Base-by-base conservation (phyloP, 2,888 invertebrate genomes). In the Eristalis pertinax region DNA sequence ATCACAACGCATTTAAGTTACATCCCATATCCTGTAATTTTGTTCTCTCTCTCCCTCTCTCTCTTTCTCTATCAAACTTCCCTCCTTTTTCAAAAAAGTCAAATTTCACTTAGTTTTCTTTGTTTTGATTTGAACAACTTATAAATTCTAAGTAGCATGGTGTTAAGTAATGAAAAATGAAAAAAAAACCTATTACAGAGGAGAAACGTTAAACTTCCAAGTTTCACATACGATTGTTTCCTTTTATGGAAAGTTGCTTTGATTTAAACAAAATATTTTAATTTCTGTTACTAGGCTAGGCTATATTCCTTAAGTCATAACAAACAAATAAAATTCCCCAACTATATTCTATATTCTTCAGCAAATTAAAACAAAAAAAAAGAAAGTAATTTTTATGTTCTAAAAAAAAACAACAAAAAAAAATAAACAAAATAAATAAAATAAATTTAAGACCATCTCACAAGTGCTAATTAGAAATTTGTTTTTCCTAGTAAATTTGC, bases 401-500 rank as follows among this genome's bases (percentile, higher is more conserved):
- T 35, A 65, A 32, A 4, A 65, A 38, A 65, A 26, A 81, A 72
- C 26, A 5, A 29, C 63, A 50, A 70, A 65, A 72, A 62, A 29
- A 64, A 63, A 72, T 10, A 35, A 56, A 35, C 38, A 56, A 50
- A 50, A 50, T 50, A 50, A 50, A 50, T 19, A 43, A 50, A n/a
- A 50, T 15, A 50, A 50, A 19, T 50, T 90, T 91, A 92, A 91
- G 93, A 92, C 93, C 93, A 93, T 93, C 93, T 93, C 93, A 93
- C 92, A 93, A 93, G 93, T 93, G 93, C 93, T 93, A 92, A 91
- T 92, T 92, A 91, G 91, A 92, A 91, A 85, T 89, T 85, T 88
- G 68, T 81, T 84, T 83, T 82, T 69, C 78, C 74, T 80, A 65
- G 74, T 80, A 83, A 82, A 81, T 58, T 80, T 85, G 89, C 88